phyloP scores from a whole-genome alignment of 2,797 vertebrate genomes.

The Catamblyrhynchus diadema region DNA sequence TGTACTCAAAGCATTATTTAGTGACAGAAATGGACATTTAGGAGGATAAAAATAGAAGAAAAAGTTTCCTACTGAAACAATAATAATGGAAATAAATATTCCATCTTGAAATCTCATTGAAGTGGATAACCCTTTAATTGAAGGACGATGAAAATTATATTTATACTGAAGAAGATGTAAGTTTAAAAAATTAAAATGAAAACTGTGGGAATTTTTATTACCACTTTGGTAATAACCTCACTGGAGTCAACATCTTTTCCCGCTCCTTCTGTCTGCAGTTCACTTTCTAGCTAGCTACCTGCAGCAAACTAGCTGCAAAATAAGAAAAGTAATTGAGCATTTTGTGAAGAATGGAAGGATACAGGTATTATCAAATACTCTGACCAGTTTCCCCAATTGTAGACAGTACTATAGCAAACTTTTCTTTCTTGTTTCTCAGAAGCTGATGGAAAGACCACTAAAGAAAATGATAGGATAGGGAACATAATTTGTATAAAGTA shows the following conservation, averaged over 20 bases:
- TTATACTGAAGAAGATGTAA: not conserved
- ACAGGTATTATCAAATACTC: not conserved
- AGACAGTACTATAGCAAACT: not conserved
- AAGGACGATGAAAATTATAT: not conserved
- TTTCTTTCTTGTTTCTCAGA: not conserved
- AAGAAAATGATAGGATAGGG: not conserved
- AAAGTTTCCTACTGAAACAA: not conserved
- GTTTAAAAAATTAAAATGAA: not conserved
- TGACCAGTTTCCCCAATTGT: fast-evolving
- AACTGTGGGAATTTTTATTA: not conserved
- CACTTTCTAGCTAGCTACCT: not conserved
- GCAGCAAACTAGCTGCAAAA: not conserved
- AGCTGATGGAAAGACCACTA: not conserved
- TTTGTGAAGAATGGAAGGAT: not conserved
- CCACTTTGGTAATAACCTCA: not conserved
- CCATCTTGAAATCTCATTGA: not conserved
- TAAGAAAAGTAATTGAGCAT: not conserved
- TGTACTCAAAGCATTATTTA: slow-evolving; percentile 22
- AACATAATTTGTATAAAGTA: not conserved
- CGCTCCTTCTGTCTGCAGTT: not conserved
- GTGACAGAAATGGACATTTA: slow-evolving; percentile 45
- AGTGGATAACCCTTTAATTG: not conserved
- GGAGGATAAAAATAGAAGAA: slow-evolving; percentile 48
- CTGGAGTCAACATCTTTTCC: not conserved
- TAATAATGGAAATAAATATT: not conserved